Base-by-base conservation (phyloP, 2,113 vertebrate species). In the Rutilus rutilus region DNA sequence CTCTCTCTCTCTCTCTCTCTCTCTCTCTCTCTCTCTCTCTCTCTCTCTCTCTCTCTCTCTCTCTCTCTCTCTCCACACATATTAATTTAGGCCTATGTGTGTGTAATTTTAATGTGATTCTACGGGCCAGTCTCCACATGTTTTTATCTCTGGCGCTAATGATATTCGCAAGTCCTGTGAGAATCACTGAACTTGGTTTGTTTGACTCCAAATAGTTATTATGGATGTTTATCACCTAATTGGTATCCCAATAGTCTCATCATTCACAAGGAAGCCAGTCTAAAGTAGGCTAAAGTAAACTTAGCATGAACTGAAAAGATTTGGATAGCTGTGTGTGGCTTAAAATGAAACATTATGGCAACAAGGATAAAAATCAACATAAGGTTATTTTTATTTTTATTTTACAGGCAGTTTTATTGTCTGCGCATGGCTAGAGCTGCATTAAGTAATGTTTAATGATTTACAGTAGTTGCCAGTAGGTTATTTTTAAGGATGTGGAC, bases 161-260 rank as follows among this genome's bases (percentile, higher is more conserved):
- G 45, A 77, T 77, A 54, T 77, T 33, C 5, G 25, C 15, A 52
- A 8, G 45, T 54, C 75, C 75, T 77, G 14, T 54, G 75, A 77
- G 75, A 54, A 77, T 77, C 45, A 1, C 15, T 77, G 75, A 77
- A 77, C 75, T 77, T 77, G 50, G 52, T 77, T 77, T 77, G 74
- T 77, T 50, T 52, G 74, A 77, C 45, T 30, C 50, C 47, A 54
- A 33, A 77, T 54, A 52, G 74, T 33, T 77, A 77, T 77, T 54
- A 77, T 77, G 75, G 74, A 54, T 54, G 75, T 21, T 54, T 77
- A 77, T 77, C 75, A 77, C 75, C 17, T 77, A 77, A 77, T 77
- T 54, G 75, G 25, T 30, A 27, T 77, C 75, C 50, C 27, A 54
- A 6, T 11, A 33, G 75, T 23, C 17, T 77, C 8, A 27, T 77